phyloP scores from a whole-genome alignment of 2,888 invertebrate species.

The Calliopum simillimum region DNA sequence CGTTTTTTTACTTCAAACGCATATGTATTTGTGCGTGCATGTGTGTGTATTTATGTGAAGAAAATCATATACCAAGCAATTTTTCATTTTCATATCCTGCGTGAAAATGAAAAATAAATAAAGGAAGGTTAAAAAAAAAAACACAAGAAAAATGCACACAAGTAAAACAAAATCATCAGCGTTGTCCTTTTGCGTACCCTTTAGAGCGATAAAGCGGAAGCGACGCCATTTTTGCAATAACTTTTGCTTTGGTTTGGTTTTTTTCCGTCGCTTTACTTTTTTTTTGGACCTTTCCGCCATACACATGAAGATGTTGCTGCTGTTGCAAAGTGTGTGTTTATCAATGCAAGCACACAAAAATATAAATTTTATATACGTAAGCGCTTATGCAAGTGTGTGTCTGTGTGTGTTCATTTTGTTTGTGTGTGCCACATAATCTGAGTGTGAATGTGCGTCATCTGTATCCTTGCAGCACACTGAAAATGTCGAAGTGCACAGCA shows the following conservation, averaged over 20 bases:
- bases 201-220: background rate
- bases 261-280: too few relatives aligned
- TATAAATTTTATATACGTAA: background rate
- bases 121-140: too few relatives aligned
- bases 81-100: background rate
- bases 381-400: background rate
- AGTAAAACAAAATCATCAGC: too few relatives aligned
- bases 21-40: slow-evolving; percentile 2
- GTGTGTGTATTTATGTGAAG: background rate
- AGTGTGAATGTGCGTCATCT: background rate
- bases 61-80: slow-evolving; percentile 6
- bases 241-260: slow-evolving; percentile 21
- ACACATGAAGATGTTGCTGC: background rate
- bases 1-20: slow-evolving; percentile 9
- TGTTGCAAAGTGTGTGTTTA: background rate
- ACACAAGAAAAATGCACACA: background rate
- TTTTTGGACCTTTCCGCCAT: background rate
- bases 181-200: too few relatives aligned
- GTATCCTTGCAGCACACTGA: slow-evolving; percentile 5
- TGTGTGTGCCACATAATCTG: too few relatives aligned
- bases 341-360: slow-evolving; percentile 13
- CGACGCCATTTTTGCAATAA: background rate
- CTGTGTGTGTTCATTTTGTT: background rate
- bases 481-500: background rate
- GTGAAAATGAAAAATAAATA: slow-evolving; percentile 18